Percentiles rank a stretch among this genome's conserved stretches.
Evolutionary conservation across 64 coral and sea anemone genomes (phyloP).

Genomic region (Porites australiensis): DNA sequence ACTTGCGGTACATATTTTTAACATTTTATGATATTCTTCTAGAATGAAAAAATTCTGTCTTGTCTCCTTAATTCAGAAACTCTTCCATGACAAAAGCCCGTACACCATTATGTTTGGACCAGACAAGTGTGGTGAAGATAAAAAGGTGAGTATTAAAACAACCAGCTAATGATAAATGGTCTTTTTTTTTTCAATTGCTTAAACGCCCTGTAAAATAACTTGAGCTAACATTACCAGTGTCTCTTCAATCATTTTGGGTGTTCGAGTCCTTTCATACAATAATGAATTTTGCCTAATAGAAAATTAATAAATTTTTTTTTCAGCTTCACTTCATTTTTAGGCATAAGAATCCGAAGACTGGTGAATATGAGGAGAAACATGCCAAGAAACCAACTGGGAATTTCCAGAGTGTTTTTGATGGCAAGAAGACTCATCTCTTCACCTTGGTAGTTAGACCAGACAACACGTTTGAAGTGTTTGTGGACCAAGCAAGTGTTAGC

Average conservation of each 20-base stretch:
- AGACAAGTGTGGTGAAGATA: slow-evolving; percentile 98
- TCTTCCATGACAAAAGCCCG: slow-evolving; percentile 85
- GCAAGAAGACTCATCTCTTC: slow-evolving; percentile 96
- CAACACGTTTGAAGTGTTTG: slow-evolving; percentile 94
- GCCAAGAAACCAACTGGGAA: slow-evolving; percentile 97
- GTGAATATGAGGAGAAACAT: slow-evolving; percentile 96
- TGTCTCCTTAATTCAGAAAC: slow-evolving; percentile 52
- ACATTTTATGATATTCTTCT: not conserved
- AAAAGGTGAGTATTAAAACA: slow-evolving; percentile 68
- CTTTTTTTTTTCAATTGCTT: no score
- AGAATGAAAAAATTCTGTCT: not conserved
- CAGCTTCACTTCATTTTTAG: slow-evolving; percentile 99
- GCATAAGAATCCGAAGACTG: slow-evolving; percentile 94
- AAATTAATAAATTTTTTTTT: slow-evolving; percentile 2
- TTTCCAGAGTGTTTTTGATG: slow-evolving; percentile 97
- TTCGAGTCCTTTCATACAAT: no score
- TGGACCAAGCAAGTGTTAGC: slow-evolving; percentile 87
- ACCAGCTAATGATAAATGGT: no score
- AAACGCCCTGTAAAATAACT: no score
- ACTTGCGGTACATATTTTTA: not conserved
- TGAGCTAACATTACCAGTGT: not conserved
- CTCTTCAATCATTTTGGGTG: no score
- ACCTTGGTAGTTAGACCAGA: slow-evolving; percentile 88
- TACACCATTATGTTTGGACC: slow-evolving; percentile 99
- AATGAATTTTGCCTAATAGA: no score